Conservation (phyloP, 1,140 invertebrate species). For the Conus betulinus region DNA sequence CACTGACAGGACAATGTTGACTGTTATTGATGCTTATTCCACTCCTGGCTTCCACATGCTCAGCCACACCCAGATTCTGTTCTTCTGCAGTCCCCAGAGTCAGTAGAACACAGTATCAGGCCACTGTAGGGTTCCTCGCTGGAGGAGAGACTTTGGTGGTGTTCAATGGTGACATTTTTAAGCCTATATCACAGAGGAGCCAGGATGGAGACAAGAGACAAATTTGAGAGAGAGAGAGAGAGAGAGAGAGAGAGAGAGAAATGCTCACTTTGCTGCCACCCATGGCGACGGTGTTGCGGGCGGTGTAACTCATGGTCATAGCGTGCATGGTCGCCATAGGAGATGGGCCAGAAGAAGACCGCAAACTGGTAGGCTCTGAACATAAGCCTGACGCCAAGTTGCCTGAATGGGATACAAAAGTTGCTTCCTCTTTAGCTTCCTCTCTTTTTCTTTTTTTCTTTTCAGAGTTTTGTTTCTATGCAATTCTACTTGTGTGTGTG, state of each 20-base stretch:
- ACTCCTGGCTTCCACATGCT: too few relatives aligned
- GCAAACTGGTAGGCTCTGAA: slow-evolving; percentile 19
- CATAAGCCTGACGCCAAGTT: slow-evolving; percentile 63
- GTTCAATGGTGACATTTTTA: too few relatives aligned
- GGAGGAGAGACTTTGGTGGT: too few relatives aligned
- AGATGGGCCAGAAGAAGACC: slow-evolving; percentile 37
- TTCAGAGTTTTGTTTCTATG: neutral
- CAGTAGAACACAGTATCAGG: too few relatives aligned
- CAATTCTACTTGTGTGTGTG: slow-evolving; percentile 2
- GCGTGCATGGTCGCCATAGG: slow-evolving; percentile 39
- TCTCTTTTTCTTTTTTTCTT: too few relatives aligned
- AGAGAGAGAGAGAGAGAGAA: neutral
- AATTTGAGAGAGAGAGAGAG: neutral
- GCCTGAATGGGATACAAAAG: slow-evolving; percentile 46
- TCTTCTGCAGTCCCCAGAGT: too few relatives aligned
- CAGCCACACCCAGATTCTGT: too few relatives aligned
- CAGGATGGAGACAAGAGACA: neutral
- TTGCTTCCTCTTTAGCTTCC: too few relatives aligned
- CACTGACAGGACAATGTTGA: too few relatives aligned
- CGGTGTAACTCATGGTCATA: slow-evolving; percentile 39
- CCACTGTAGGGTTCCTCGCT: too few relatives aligned
- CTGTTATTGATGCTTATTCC: too few relatives aligned
- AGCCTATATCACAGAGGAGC: too few relatives aligned
- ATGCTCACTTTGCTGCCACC: slow-evolving; percentile 60
- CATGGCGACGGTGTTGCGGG: slow-evolving; percentile 47